These are phyloP conservation scores for Acipenser oxyrinchus DNA, from an alignment of 2,797 vertebrate genomes.

Conservation along the genomic window DNA sequence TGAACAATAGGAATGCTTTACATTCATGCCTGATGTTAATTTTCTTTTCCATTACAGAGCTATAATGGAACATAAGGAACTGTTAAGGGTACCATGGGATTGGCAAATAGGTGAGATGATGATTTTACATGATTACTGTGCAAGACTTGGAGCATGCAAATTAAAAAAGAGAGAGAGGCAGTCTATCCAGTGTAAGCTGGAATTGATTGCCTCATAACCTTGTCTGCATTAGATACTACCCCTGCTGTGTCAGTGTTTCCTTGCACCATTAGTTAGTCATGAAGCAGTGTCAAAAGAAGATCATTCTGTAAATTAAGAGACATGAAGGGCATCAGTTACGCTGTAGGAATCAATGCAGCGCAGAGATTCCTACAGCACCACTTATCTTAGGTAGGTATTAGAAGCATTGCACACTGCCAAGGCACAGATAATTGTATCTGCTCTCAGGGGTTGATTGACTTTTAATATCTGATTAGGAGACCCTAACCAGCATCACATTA, in stretches of 20 bases:
- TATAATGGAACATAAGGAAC: conserved; percentile 93
- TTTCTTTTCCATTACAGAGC: conserved; percentile 60
- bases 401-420: neutral
- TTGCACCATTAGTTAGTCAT: conserved; percentile 25
- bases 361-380: conserved; percentile 16
- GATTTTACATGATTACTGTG: conserved; percentile 18
- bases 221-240: conserved; percentile 24
- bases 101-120: conserved; percentile 86
- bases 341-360: conserved; percentile 4
- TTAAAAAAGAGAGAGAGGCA: neutral
- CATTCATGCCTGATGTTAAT: conserved; percentile 7
- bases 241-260: conserved; percentile 19
- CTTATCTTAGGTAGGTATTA: neutral
- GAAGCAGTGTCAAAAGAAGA: conserved; percentile 24
- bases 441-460: too few species aligned
- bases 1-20: too few species aligned
- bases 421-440: neutral
- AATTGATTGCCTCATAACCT: conserved; percentile 12
- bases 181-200: conserved; percentile 9
- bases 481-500: too few species aligned
- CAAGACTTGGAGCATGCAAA: neutral
- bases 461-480: too few species aligned
- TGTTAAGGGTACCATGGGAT: conserved; percentile 87
- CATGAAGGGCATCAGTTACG: conserved; percentile 14
- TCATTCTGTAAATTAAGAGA: conserved; percentile 9